Evolutionary conservation across 2,113 vertebrate genomes (phyloP), one percentile per base, ranked within the genome.

Genomic region (Bothrops jararaca): DNA sequence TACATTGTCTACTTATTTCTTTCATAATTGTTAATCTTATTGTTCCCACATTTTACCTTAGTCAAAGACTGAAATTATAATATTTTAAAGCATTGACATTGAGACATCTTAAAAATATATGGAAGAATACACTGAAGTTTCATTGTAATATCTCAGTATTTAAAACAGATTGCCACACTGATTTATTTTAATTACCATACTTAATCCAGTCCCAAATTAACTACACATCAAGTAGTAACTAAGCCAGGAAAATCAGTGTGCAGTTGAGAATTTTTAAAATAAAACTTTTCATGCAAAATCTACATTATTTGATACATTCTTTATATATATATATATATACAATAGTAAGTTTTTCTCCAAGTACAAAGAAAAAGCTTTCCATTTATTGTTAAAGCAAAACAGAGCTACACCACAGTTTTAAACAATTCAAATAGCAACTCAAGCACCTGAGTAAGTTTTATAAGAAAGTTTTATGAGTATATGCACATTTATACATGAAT

Each of bases 381-480:
- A 94, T 22, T 20, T 93, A 95, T 0, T 86, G 53, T 50, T 1
- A 91, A 91, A 94, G 93, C 93, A 93, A 92, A 92, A 93, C 92
- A 64, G 9, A 90, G 93, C 95, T 96, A 80, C 0, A 1, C 94
- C 95, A 96, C 95, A 96, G 91, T 39, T 50, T 60, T 93, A 92
- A 96, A 93, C 89, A 94, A 92, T 95, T 0, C 93, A 95, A 93
- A 97, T 64, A 96, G 93, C 94, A 92, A 96, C 96, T 94, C 91
- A 95, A 96, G 97, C 96, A 97, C 97, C 97, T 97, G 97, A 98
- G 97, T 97, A 97, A 85, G 95, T 97, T 96, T 58, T 96, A 95
- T 95, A 97, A 97, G 96, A 93, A 97, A 91, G 34, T 0, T 95
- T 95, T 95, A 95, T 0, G 1, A 97, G 96, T 96, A 97, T 96